Conservation (phyloP, 2,113 vertebrate species). For the Notothenia rossii region DNA sequence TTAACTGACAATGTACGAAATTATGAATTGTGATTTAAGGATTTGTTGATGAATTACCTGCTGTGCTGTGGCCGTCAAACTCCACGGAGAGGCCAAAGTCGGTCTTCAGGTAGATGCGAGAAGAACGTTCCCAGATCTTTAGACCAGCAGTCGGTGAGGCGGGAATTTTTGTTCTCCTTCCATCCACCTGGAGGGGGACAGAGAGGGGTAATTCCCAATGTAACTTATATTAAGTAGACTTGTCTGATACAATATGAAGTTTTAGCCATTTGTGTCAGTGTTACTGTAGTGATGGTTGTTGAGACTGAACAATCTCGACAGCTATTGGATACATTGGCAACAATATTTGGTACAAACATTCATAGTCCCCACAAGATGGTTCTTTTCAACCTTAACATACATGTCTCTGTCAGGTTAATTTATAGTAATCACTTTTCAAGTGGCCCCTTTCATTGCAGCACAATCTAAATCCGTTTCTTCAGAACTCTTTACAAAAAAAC, state of each 20-base stretch:
- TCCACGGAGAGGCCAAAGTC: constrained; percentile 89
- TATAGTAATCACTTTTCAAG: background rate
- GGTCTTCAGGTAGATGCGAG: constrained; percentile 83
- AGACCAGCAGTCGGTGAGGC: constrained; percentile 81
- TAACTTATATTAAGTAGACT: background rate
- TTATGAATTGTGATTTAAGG: background rate
- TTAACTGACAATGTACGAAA: background rate
- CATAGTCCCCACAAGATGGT: background rate
- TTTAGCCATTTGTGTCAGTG: background rate
- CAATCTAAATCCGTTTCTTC: background rate
- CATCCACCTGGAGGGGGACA: constrained; percentile 81
- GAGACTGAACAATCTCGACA: background rate
- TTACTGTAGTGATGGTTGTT: background rate
- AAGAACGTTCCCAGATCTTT: constrained; percentile 74
- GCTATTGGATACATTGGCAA: background rate
- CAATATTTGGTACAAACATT: background rate
- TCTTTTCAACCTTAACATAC: too few relatives aligned
- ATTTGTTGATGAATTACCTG: constrained; percentile 78
- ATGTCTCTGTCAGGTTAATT: background rate
- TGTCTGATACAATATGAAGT: background rate
- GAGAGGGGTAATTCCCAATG: background rate
- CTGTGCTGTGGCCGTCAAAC: constrained; percentile 80
- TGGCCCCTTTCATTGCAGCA: background rate
- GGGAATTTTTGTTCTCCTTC: constrained; percentile 74
- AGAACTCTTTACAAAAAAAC: background rate